Base-by-base conservation (phyloP, 2,888 invertebrate genomes). In the Norana najaformis region DNA sequence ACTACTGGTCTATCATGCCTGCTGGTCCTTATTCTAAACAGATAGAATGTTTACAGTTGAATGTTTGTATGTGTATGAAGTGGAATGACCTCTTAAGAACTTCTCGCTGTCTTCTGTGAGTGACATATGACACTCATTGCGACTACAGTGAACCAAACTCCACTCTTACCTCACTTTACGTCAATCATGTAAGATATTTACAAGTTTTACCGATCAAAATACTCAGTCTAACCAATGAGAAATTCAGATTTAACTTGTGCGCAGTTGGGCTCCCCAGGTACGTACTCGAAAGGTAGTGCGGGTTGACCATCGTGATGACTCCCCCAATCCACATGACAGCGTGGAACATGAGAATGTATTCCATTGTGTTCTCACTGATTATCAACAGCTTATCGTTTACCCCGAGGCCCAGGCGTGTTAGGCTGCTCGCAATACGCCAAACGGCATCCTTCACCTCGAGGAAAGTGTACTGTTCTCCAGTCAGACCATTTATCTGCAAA, bases 331-430 rank as follows among this genome's bases (percentile, higher is more conserved):
- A 89, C n/a, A 91, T 30, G 34, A 90, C 89, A 37, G 91, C 89
- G 41, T 91, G 90, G 89, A 91, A 90, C 69, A 91, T 90, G 41
- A 91, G 39, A 14, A 90, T 47, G 85, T 89, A 91, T 39, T 91
- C 91, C 30, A 90, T 83, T 39, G 88, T 85, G 47, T 91, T 91
- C 38, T 89, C 89, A 36, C 90, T 90, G 36, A 91, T 20, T 23
- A 91, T 88, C 89, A 91, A 35, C 82, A 91, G 69, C 39, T 91
- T 90, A 53, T 91, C 91, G 30, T 90, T 91, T 47, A 89, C 89
- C 23, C 82, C 34, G 30, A 91, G 34, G 18, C 91, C 91, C 16
- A 89, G 90, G n/a, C 89, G 85, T 23, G 89, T 82, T 14, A 91
- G 88, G 11, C 90, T 90, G 85, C 91, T 91, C 20, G 90, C 88